Evolutionary conservation across 92 coral and sea anemone genomes (phyloP), one percentile per base, ranked within the genome.

Genomic region (Plumapathes pennacea): DNA sequence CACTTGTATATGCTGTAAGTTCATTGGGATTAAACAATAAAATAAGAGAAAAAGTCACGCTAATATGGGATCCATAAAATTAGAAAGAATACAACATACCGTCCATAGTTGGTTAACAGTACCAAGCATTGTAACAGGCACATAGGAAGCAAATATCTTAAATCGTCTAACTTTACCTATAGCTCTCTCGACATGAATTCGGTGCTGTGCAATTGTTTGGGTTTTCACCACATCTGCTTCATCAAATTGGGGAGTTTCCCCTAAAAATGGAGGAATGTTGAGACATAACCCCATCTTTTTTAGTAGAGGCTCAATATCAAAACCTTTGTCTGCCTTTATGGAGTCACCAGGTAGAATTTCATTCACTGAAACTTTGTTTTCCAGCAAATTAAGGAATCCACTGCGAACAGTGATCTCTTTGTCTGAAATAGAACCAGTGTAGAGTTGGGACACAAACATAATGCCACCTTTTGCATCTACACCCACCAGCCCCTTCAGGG

Each of bases 401-500:
- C 40, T 34, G 9, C 40, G 8, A 8, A 34, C n/a, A n/a, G n/a
- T 34, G 8, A 34, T 34, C n/a, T 34, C 40, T 3, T 31, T 25
- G 17, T 55, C 87, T 31, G 70, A 72, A 43, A 72, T 51, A 3
- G 76, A 80, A 18, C 77, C 75, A 34, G 54, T 81, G 47, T 81
- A 73, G 21, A 81, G 59, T 47, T 68, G 80, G 29, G 82, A 81
- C 32, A 71, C 24, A 32, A 71, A 71, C 1, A 48, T 48, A n/a
- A 71, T n/a, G 0, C 76, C 76, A 28, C 83, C 83, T 49, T 73
- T 76, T 11, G 83, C 59, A 58, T 76, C 76, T 15, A 76, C 83
- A 2, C 76, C 83, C 17, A 76, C 55, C 11, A 76, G 69, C 25
- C 63, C 14, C 49, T 76, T 76, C 12, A 66, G 22, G 1, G 83